Percentiles rank a stretch among this genome's conserved stretches.
These are phyloP conservation scores for Operophtera brumata DNA, from an alignment of 2,888 invertebrate genomes.

Conservation along the genomic window DNA sequence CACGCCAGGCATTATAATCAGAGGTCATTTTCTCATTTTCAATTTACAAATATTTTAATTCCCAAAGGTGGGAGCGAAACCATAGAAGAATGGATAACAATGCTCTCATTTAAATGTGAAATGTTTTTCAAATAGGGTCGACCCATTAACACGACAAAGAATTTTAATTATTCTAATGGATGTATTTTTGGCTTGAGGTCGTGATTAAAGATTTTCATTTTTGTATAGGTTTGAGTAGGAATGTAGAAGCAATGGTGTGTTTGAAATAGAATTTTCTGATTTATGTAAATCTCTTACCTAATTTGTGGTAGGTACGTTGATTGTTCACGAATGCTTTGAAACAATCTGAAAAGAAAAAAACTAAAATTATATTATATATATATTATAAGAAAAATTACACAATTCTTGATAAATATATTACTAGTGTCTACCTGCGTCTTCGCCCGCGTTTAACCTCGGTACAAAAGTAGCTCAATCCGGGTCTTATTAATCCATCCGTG, in stretches of 20 bases:
- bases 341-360: neutral
- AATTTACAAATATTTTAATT: neutral
- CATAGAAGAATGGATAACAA: conserved; percentile 26
- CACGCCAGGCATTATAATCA: too few relatives aligned
- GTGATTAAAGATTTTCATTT: neutral
- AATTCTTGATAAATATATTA: too few relatives aligned
- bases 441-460: too few relatives aligned
- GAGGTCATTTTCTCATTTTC: conserved; percentile 2
- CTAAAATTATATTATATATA: too few relatives aligned
- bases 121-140: conserved; percentile 40
- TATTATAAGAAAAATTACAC: too few relatives aligned
- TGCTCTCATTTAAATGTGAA: conserved; percentile 45
- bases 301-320: neutral
- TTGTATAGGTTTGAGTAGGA: neutral
- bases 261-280: neutral
- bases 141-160: conserved; percentile 56
- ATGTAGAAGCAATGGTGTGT: neutral
- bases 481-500: too few relatives aligned
- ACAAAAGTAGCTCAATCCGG: too few relatives aligned
- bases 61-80: neutral
- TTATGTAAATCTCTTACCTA: neutral
- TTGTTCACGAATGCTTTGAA: neutral
- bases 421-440: too few relatives aligned
- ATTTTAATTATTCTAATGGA: conserved; percentile 45
- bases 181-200: conserved; percentile 46